A percentile compares a stretch with the other conserved stretches of the same genome.
phyloP scores from a whole-genome alignment of 2,797 vertebrate genomes.

The Hylomyscus alleni region DNA sequence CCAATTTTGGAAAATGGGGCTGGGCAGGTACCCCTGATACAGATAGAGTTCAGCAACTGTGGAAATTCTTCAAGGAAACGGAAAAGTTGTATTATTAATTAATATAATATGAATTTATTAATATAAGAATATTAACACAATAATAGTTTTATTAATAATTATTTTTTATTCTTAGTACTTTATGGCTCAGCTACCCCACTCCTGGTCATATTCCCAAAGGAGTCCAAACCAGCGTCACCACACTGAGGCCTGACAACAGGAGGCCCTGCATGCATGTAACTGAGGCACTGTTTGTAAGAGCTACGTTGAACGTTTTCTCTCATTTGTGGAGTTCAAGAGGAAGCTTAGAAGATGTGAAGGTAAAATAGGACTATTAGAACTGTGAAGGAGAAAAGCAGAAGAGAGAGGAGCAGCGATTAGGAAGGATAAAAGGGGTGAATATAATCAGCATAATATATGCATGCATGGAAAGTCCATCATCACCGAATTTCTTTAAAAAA shows the following conservation, averaged over 20 bases:
- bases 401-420: background rate
- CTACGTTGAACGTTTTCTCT: background rate
- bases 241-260: background rate
- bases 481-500: background rate
- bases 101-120: background rate
- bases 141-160: background rate
- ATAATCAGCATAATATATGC: background rate
- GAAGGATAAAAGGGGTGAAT: background rate
- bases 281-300: background rate
- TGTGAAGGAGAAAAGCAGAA: background rate
- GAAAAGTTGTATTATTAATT: background rate
- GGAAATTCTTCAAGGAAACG: background rate
- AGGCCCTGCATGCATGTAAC: no score
- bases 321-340: background rate
- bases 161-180: background rate
- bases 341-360: background rate
- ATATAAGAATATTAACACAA: background rate
- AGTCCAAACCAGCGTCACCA: background rate
- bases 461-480: background rate
- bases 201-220: background rate
- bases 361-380: background rate
- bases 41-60: background rate
- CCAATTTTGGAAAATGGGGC: background rate
- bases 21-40: background rate
- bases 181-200: background rate